phyloP scores from a whole-genome alignment of 1,140 invertebrate genomes.

The Solenopsis invicta region DNA sequence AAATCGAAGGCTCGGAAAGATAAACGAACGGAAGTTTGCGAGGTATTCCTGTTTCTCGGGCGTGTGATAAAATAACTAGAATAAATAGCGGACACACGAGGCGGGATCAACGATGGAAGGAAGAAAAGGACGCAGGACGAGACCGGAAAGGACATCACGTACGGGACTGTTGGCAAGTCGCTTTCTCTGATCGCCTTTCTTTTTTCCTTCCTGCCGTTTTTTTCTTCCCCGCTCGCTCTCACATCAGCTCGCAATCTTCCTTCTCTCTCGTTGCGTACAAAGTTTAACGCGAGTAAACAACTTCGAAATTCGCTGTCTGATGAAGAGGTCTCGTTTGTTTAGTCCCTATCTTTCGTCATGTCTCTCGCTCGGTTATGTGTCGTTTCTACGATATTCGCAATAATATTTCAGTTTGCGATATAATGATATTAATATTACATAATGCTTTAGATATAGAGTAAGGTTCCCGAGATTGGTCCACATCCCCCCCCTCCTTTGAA shows the following conservation, averaged over 20 bases:
- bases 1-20: conserved; percentile 27
- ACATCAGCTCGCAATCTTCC: conserved; percentile 38
- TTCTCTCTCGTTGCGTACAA: conserved; percentile 54
- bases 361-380: conserved; percentile 13
- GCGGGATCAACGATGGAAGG: conserved; percentile 71
- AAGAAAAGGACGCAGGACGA: conserved; percentile 69
- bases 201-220: conserved; percentile 45
- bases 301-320: conserved; percentile 81
- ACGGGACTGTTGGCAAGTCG: conserved; percentile 78
- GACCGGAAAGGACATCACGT: conserved; percentile 82
- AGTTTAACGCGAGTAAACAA: conserved; percentile 83
- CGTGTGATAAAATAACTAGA: conserved; percentile 86
- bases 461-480: no score
- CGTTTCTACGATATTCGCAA: conserved; percentile 10
- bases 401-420: conserved; percentile 45
- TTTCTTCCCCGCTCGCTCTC: conserved; percentile 55
- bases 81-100: conserved; percentile 81
- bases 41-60: conserved; percentile 81
- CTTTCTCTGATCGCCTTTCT: conserved; percentile 69
- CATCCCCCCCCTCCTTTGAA: no score
- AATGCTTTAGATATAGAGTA: background rate
- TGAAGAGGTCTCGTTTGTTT: conserved; percentile 83
- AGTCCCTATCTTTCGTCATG: conserved; percentile 64
- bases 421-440: background rate
- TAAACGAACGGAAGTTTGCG: conserved; percentile 80